These are phyloP conservation scores for Nannoperca obscura DNA, from an alignment of 2,797 vertebrate genomes.

Conservation along the genomic window DNA sequence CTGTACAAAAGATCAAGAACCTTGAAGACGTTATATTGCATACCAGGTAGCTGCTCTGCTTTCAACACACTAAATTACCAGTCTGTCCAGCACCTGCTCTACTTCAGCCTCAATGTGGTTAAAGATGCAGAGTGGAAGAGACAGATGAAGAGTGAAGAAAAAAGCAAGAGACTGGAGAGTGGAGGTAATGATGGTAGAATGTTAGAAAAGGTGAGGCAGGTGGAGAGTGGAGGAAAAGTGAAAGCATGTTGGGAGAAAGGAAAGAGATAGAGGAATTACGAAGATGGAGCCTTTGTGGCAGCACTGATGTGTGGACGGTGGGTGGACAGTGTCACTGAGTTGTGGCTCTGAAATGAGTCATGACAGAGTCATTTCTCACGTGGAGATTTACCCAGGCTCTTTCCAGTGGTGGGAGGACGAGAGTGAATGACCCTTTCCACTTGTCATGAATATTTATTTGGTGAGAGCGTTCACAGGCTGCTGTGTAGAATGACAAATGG, in stretches of 20 bases:
- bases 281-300: constrained; percentile 58
- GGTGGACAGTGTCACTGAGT: constrained; percentile 78
- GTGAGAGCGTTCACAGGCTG: constrained; percentile 61
- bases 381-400: constrained; percentile 77
- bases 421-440: constrained; percentile 72
- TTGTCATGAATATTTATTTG: constrained; percentile 85
- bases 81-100: constrained; percentile 21
- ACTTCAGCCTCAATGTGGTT: constrained; percentile 30
- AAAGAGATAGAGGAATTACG: constrained; percentile 47
- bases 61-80: constrained; percentile 31
- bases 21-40: constrained; percentile 10
- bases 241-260: constrained; percentile 29
- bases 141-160: constrained; percentile 38
- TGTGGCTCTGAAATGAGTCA: constrained; percentile 78
- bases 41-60: constrained; percentile 20
- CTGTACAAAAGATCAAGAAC: constrained; percentile 16
- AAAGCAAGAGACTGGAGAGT: constrained; percentile 31
- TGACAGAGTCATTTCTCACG: constrained; percentile 85
- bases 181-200: constrained; percentile 58
- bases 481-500: constrained; percentile 74
- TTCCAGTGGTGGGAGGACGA: constrained; percentile 67
- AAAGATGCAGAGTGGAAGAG: constrained; percentile 41
- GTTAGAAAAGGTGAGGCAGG: constrained; percentile 39
- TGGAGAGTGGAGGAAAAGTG: constrained; percentile 16
- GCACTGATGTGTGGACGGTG: constrained; percentile 70